phyloP scores from a whole-genome alignment of 2,888 invertebrate genomes.

The Eueremaeus valkanovi region DNA sequence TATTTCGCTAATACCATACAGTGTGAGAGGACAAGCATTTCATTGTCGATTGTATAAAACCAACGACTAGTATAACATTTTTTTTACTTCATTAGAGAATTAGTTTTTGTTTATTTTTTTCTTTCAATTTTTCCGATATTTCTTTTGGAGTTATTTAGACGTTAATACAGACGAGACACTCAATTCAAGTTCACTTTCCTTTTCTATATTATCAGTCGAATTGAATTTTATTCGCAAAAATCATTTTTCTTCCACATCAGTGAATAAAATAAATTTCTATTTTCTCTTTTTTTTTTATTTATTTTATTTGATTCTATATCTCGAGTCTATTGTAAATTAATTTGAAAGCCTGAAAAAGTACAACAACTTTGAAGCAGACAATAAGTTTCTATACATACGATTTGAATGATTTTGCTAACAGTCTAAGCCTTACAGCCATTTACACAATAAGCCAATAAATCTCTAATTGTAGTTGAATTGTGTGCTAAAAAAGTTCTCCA shows the following conservation, averaged over 20 bases:
- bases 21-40: neutral
- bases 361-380: conserved; percentile 20
- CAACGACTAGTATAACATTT: neutral
- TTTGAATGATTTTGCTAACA: conserved; percentile 20
- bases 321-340: conserved; percentile 28
- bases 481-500: neutral
- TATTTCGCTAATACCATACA: neutral
- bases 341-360: conserved; percentile 22
- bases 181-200: conserved; percentile 4
- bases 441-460: conserved; percentile 30
- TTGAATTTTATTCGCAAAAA: neutral
- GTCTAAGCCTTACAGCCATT: neutral
- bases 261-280: neutral
- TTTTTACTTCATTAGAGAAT: neutral
- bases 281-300: no score
- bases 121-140: neutral
- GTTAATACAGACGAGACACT: neutral
- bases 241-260: conserved; percentile 6
- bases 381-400: conserved; percentile 14
- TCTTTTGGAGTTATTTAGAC: neutral
- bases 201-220: neutral
- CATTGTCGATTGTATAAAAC: conserved; percentile 16
- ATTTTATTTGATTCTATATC: conserved; percentile 3
- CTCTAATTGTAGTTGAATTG: conserved; percentile 27
- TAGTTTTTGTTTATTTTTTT: neutral